Evolutionary conservation across 2,797 vertebrate species (phyloP).

Genomic region (Oreochromis mossambicus): DNA sequence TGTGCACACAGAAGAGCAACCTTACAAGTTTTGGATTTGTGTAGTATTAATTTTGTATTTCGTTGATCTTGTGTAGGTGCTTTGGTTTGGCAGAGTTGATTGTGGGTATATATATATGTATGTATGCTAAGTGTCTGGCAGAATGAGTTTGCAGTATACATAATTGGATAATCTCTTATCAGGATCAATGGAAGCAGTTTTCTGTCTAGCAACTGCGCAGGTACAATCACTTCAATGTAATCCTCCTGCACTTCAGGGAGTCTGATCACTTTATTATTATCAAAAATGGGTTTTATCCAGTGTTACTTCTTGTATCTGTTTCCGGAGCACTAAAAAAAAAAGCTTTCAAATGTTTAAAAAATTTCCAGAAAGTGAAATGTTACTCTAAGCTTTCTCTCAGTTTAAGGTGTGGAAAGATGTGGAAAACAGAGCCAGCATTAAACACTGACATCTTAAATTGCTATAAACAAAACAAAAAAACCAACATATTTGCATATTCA

Average conservation of each 20-base stretch:
- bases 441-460: neutral
- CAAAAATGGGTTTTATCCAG: neutral
- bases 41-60: neutral
- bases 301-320: neutral
- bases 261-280: neutral
- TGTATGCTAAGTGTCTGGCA: neutral
- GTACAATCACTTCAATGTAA: neutral
- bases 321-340: neutral
- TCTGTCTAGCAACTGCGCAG: constrained; percentile 37
- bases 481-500: neutral
- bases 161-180: constrained; percentile 65
- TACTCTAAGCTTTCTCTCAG: neutral
- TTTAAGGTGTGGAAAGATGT: neutral
- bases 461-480: neutral
- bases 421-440: neutral
- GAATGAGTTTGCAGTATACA: constrained; percentile 53
- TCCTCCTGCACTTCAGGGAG: neutral
- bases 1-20: neutral
- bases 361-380: neutral
- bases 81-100: neutral
- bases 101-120: neutral
- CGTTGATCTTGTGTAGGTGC: neutral
- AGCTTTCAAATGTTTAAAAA: neutral
- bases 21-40: neutral
- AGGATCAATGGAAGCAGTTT: constrained; percentile 55